phyloP scores from a whole-genome alignment of 1,140 invertebrate species.

The Drosophila takahashii region DNA sequence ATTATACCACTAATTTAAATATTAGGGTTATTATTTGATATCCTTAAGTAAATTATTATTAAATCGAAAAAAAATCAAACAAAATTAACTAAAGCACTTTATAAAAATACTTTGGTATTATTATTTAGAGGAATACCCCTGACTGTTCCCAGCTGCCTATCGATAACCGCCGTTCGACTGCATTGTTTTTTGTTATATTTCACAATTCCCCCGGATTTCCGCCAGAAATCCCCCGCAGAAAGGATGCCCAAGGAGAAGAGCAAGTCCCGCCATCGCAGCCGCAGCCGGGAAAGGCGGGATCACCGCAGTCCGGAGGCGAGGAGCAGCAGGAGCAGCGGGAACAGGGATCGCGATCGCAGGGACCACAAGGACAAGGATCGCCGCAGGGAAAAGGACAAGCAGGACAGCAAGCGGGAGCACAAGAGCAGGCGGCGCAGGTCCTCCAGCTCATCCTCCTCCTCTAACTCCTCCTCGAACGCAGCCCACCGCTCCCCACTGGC shows the following conservation, averaged over 20 bases:
- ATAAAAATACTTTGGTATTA: no score
- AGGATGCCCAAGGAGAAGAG: slow-evolving; percentile 62
- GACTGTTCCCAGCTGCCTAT: not conserved
- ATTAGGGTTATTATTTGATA: no score
- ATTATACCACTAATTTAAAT: no score
- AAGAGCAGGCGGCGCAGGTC: slow-evolving; percentile 30
- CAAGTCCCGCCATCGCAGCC: slow-evolving; percentile 46
- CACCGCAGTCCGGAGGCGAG: slow-evolving; percentile 10
- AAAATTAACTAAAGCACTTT: no score
- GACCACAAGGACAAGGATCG: slow-evolving; percentile 28
- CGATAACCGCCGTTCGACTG: not conserved
- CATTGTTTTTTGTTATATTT: slow-evolving; percentile 23
- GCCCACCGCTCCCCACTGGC: slow-evolving; percentile 18
- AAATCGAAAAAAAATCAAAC: no score
- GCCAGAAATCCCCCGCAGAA: not conserved
- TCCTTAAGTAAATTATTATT: no score
- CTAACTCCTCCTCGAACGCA: slow-evolving; percentile 7
- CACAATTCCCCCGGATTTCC: slow-evolving; percentile 41
- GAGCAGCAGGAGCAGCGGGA: slow-evolving; percentile 34
- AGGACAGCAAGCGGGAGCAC: slow-evolving; percentile 12
- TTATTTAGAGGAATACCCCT: no score
- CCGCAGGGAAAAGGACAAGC: slow-evolving; percentile 29
- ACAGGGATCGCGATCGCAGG: slow-evolving; percentile 29
- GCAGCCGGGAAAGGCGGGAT: slow-evolving; percentile 22
- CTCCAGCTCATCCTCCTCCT: slow-evolving; percentile 37